These are phyloP conservation scores for Dissostichus mawsoni DNA, from an alignment of 2,113 vertebrate species.

Conservation along the genomic window DNA sequence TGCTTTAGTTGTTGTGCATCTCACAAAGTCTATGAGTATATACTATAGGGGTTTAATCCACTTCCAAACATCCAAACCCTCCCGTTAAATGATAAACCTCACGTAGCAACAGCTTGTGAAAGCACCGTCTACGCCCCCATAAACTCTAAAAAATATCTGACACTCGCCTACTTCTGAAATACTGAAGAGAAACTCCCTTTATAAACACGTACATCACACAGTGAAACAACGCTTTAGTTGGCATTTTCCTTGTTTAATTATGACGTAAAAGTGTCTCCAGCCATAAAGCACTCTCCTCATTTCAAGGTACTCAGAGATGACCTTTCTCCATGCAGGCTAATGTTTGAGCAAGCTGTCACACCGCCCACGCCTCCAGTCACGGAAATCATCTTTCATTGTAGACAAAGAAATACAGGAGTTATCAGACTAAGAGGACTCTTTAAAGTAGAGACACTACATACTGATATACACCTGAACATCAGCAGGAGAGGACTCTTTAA, in stretches of 20 bases:
- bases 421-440: no score
- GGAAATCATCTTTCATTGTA: conserved; percentile 16
- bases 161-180: conserved; percentile 7
- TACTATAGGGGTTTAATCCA: no score
- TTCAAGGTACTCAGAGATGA: conserved; percentile 64
- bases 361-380: conserved; percentile 71
- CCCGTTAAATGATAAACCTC: conserved; percentile 20
- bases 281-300: conserved; percentile 17
- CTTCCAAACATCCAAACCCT: no score
- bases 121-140: conserved; percentile 12
- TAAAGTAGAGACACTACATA: no score
- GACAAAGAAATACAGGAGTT: no score
- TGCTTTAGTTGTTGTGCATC: no score
- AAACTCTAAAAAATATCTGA: conserved; percentile 22
- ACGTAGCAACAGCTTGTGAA: conserved; percentile 7
- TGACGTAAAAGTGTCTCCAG: conserved; percentile 11
- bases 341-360: conserved; percentile 73
- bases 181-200: conserved; percentile 8
- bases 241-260: conserved; percentile 8
- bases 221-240: neutral
- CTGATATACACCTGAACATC: no score
- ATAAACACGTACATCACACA: neutral
- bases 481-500: no score
- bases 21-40: no score
- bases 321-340: conserved; percentile 66